Evolutionary conservation across 1,140 invertebrate species (phyloP).

Genomic region (Meloidogyne hapla): DNA sequence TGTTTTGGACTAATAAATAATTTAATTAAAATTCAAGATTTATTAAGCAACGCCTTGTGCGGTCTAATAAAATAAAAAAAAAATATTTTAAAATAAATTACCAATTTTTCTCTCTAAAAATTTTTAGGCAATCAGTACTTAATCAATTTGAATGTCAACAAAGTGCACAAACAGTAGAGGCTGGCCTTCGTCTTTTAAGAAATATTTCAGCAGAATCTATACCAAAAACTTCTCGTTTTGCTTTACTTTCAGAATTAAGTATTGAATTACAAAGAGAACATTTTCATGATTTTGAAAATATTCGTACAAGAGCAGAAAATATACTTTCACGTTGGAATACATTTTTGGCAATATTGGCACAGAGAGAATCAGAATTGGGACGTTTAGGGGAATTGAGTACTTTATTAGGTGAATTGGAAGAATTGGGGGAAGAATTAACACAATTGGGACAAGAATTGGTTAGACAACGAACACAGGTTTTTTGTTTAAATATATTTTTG

Average conservation of each 20-base stretch:
- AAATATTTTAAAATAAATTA: neutral
- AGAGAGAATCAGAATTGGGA: slow-evolving; percentile 78
- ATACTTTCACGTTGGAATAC: slow-evolving; percentile 84
- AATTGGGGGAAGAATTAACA: slow-evolving; percentile 72
- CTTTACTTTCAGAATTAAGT: slow-evolving; percentile 77
- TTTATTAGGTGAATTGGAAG: slow-evolving; percentile 70
- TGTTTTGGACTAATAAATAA: too few relatives aligned
- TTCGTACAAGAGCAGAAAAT: slow-evolving; percentile 78
- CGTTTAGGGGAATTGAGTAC: slow-evolving; percentile 57
- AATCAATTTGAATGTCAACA: slow-evolving; percentile 74
- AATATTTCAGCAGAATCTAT: slow-evolving; percentile 95
- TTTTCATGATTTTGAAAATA: slow-evolving; percentile 83
- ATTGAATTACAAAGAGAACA: slow-evolving; percentile 84
- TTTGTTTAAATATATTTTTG: slow-evolving; percentile 70
- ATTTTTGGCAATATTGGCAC: slow-evolving; percentile 79
- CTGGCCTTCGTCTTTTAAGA: slow-evolving; percentile 95
- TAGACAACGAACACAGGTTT: neutral
- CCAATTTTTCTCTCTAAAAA: neutral
- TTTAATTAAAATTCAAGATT: too few relatives aligned
- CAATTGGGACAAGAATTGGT: slow-evolving; percentile 13
- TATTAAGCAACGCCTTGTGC: too few relatives aligned
- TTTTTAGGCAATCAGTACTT: slow-evolving; percentile 14
- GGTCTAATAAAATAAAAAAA: too few relatives aligned
- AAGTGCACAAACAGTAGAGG: slow-evolving; percentile 86
- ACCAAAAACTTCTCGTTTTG: slow-evolving; percentile 83